A percentile compares a stretch with the other conserved stretches of the same genome.
Evolutionary conservation across 2,113 vertebrate species (phyloP).

Genomic region (Addax nasomaculatus): DNA sequence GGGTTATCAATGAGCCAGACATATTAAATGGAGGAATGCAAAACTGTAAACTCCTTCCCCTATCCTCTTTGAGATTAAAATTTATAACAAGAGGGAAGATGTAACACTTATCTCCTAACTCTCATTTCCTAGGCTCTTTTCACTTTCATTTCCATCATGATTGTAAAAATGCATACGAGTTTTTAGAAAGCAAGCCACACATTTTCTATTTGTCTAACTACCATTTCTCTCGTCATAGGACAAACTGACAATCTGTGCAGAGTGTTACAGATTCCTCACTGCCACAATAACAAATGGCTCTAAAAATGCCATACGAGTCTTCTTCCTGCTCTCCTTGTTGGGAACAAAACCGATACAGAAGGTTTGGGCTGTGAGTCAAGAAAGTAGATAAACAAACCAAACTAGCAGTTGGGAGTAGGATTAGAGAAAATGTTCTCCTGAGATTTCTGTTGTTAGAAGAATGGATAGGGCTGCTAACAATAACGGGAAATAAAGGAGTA

Average conservation of each 20-base stretch:
- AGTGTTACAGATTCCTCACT: conserved; percentile 61
- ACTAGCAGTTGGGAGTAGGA: conserved; percentile 72
- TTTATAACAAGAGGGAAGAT: background rate
- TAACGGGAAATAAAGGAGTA: conserved; percentile 42
- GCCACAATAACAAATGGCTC: conserved; percentile 78
- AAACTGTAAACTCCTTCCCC: background rate
- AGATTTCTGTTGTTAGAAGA: conserved; percentile 58
- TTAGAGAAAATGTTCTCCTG: conserved; percentile 68
- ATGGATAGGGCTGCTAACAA: conserved; percentile 43
- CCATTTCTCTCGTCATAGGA: conserved; percentile 60
- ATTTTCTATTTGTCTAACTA: background rate
- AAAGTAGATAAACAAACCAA: conserved; percentile 78
- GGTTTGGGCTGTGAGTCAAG: conserved; percentile 80
- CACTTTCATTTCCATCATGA: background rate
- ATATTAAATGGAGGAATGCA: background rate
- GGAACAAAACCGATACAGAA: conserved; percentile 74
- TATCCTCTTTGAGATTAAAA: background rate
- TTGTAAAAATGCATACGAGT: background rate
- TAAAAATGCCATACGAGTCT: conserved; percentile 75
- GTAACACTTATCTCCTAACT: background rate
- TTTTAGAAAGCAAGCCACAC: background rate
- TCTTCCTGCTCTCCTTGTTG: conserved; percentile 72
- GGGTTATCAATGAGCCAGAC: background rate
- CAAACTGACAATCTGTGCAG: conserved; percentile 73
- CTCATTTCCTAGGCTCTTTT: background rate